Evolutionary conservation across 2,113 vertebrate species (phyloP), one percentile per base, ranked within the genome.

Genomic region (Hippocampus abdominalis): DNA sequence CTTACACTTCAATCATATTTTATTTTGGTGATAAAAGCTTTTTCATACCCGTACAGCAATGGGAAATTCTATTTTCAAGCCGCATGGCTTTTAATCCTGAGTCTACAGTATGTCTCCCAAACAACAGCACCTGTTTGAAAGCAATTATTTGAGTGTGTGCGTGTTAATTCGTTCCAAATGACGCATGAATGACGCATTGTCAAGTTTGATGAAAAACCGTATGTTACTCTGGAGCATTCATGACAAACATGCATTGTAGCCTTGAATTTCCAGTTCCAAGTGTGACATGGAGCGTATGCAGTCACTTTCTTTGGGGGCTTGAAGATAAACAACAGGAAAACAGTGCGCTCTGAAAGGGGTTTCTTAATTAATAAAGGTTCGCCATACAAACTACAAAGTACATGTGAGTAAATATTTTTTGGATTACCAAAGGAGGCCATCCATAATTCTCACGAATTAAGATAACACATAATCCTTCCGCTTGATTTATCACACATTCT

Each of bases 161-260:
- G 11, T 66, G 71, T 69, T 77, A 51, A 90, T 89, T 87, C 79
- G 70, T 89, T 86, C 82, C 82, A 86, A 77, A 77, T 90, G 82
- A 87, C 78, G 82, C 79, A 83, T 79, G 74, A 59, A 65, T 51
- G 1, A 63, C 51, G 12, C 53, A 69, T 72, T 68, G 75, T 83
- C 74, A 84, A 82, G 66, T 56, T 56, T 69, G 72, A 85, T 84
- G 82, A 84, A 71, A 81, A 80, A 78, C 68, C 78, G 83, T 75
- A 74, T 40, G 60, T 29, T 69, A 70, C 77, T 71, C 36, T 78
- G 74, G 60, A 70, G 49, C 23, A 3, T 59, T 68, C 49, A 0
- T 77, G 18, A 79, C 76, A 77, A 79, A 76, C 44, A 64, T 16
- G 67, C 68, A 65, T 3, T 40, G 67, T 54, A 64, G 75, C 59